phyloP scores from a whole-genome alignment of 2,888 invertebrate genomes.

The Eupithecia pulchellata region DNA sequence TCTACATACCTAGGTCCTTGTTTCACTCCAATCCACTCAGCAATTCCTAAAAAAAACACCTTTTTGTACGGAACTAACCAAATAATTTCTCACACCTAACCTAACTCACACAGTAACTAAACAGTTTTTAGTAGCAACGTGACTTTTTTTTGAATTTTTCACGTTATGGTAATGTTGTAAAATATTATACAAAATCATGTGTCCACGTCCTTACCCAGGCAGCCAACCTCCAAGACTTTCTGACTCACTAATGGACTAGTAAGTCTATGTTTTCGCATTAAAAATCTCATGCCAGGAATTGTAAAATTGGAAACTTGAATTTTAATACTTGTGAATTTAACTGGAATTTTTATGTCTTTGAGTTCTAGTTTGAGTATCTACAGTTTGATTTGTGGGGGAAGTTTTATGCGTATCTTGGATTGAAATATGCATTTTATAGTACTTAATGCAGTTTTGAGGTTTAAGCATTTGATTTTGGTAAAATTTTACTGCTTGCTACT shows the following conservation, averaged over 20 bases:
- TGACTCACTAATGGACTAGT: slow-evolving; percentile 72
- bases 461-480: background rate
- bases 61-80: too few relatives aligned
- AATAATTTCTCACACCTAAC: too few relatives aligned
- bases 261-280: slow-evolving; percentile 61
- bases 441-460: slow-evolving; percentile 1
- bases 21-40: background rate
- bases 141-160: background rate
- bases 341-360: slow-evolving; percentile 51
- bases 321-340: slow-evolving; percentile 50
- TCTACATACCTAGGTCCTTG: background rate
- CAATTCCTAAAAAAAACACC: background rate
- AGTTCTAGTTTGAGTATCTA: slow-evolving; percentile 34
- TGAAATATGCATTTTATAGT: slow-evolving; percentile 9
- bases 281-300: slow-evolving; percentile 54
- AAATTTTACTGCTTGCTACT: background rate
- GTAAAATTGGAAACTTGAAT: slow-evolving; percentile 50
- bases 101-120: too few relatives aligned
- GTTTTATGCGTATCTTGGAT: slow-evolving; percentile 27
- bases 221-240: slow-evolving; percentile 53
- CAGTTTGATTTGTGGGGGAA: slow-evolving; percentile 32
- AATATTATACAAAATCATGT: background rate
- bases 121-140: background rate
- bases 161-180: background rate
- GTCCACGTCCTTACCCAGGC: slow-evolving; percentile 34